Evolutionary conservation across 2,888 invertebrate genomes (phyloP).

Genomic region (Dioctria linearis): DNA sequence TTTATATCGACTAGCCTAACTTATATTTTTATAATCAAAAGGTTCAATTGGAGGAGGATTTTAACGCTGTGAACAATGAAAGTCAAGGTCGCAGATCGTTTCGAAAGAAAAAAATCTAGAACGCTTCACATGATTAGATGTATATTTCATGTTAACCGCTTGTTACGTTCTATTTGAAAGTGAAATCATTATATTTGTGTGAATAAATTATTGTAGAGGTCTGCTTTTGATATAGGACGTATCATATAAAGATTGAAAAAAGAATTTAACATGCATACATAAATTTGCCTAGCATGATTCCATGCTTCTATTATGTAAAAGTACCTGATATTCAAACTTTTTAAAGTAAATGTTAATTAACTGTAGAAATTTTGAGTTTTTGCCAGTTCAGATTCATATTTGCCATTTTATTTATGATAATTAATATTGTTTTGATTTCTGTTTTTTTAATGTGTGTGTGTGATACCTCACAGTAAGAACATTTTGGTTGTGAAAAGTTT

Average conservation of each 20-base stretch:
- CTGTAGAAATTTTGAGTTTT: background rate
- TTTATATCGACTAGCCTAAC: background rate
- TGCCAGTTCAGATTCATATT: background rate
- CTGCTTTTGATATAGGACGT: no score
- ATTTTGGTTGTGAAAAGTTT: slow-evolving; percentile 3
- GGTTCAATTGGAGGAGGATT: slow-evolving; percentile 56
- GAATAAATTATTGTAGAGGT: background rate
- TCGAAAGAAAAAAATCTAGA: slow-evolving; percentile 44
- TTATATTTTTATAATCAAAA: slow-evolving; percentile 10
- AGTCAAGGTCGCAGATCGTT: slow-evolving; percentile 53
- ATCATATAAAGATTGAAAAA: no score
- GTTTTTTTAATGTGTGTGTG: background rate
- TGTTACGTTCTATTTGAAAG: background rate
- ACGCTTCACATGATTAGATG: background rate
- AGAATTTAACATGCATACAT: no score
- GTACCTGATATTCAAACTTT: slow-evolving; percentile 35
- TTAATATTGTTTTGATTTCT: slow-evolving; percentile 16
- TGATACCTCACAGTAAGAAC: background rate
- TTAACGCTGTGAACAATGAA: slow-evolving; percentile 28
- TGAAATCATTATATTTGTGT: background rate
- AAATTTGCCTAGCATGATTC: slow-evolving; percentile 6
- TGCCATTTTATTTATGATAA: background rate
- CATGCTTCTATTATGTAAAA: slow-evolving; percentile 20
- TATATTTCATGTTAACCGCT: slow-evolving; percentile 5
- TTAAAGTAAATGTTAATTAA: background rate